These are phyloP conservation scores for Spheniscus humboldti DNA, from an alignment of 2,797 vertebrate genomes.

Conservation along the genomic window DNA sequence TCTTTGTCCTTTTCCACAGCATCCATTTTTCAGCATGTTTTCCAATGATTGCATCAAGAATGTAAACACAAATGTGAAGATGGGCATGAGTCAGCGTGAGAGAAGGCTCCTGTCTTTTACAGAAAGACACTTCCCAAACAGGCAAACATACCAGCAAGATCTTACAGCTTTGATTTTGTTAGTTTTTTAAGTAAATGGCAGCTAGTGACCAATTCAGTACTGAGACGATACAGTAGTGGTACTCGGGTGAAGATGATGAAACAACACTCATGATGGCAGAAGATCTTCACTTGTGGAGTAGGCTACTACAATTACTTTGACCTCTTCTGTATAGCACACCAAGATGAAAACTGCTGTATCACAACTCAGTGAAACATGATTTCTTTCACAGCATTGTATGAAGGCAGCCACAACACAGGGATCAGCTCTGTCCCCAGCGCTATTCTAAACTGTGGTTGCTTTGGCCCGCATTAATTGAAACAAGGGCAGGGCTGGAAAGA, in stretches of 20 bases:
- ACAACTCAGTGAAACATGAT: neutral
- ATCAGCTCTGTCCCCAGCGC: neutral
- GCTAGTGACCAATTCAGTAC: neutral
- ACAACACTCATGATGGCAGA: neutral
- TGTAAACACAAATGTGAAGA: neutral
- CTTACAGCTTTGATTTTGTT: neutral
- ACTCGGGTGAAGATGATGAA: neutral
- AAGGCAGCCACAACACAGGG: neutral
- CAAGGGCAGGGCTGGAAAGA: neutral
- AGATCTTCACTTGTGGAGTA: neutral
- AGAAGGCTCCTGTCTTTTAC: neutral
- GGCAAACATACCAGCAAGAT: neutral
- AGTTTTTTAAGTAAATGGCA: neutral
- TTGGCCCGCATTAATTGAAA: neutral
- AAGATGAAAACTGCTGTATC: neutral
- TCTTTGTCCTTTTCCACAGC: neutral
- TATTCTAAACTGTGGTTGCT: neutral
- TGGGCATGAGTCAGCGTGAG: neutral
- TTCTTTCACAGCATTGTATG: neutral
- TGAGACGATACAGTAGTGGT: rapidly evolving
- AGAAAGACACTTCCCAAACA: neutral
- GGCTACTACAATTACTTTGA: neutral
- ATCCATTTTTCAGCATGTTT: neutral
- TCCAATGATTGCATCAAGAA: neutral
- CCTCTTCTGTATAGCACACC: neutral